Percentiles rank a stretch among this genome's conserved stretches.
These are phyloP conservation scores for Epinotia nisella DNA, from an alignment of 2,888 invertebrate genomes.

Conservation along the genomic window DNA sequence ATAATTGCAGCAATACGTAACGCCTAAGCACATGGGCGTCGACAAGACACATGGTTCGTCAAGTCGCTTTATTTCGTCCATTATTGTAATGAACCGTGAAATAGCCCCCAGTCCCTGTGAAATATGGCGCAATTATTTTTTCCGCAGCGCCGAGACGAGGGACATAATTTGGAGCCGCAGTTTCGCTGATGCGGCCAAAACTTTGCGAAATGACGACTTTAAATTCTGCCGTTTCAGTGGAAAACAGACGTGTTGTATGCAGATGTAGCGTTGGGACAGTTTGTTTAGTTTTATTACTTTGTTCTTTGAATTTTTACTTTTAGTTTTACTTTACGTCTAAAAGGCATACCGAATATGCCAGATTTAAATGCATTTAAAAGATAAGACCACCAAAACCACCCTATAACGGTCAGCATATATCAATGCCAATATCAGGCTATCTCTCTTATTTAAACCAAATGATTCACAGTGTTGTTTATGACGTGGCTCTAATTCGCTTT, in stretches of 20 bases:
- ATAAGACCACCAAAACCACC: no score
- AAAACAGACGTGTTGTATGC: slow-evolving; percentile 13
- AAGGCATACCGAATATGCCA: no score
- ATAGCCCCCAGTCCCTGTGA: slow-evolving; percentile 32
- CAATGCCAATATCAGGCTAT: no score
- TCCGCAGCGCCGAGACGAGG: slow-evolving; percentile 41
- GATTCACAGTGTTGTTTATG: no score
- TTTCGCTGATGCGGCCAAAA: slow-evolving; percentile 22
- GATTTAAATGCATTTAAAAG: no score
- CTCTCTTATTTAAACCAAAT: no score
- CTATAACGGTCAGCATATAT: no score
- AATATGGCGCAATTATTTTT: slow-evolving; percentile 45
- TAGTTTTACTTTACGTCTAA: no score
- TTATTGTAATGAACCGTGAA: slow-evolving; percentile 44
- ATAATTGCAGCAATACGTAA: slow-evolving; percentile 16
- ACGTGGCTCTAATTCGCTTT: no score
- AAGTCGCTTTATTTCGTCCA: slow-evolving; percentile 39
- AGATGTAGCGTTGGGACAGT: slow-evolving; percentile 4
- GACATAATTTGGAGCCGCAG: slow-evolving; percentile 31
- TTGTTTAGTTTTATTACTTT: neutral
- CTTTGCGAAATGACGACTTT: slow-evolving; percentile 29
- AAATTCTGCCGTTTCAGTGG: slow-evolving; percentile 28
- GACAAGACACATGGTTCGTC: slow-evolving; percentile 43
- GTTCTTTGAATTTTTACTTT: neutral
- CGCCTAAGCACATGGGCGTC: slow-evolving; percentile 31